A percentile compares a stretch with the other conserved stretches of the same genome.
phyloP scores from a whole-genome alignment of 2,113 vertebrate genomes.

The Rattus norvegicus region GRCr8 NC_086036.1:2362501-2363000 shows the following conservation, averaged over 20 bases:
- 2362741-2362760: neutral
- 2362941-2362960: neutral
- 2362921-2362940: neutral
- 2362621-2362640: neutral
- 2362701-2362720: neutral
- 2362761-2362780: neutral
- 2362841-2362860: neutral
- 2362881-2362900: neutral
- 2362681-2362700: neutral
- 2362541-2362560: neutral
- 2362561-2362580: neutral
- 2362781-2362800: neutral
- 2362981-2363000: neutral
- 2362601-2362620: neutral
- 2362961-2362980: neutral
- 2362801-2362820: neutral
- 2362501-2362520: neutral
- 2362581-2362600: neutral
- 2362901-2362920: neutral
- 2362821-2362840: neutral
- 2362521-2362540: neutral
- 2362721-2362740: neutral
- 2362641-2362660: neutral
- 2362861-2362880: neutral
- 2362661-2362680: neutral